Conservation (phyloP, 1,140 invertebrate genomes). For the Aphidius gifuensis region DNA sequence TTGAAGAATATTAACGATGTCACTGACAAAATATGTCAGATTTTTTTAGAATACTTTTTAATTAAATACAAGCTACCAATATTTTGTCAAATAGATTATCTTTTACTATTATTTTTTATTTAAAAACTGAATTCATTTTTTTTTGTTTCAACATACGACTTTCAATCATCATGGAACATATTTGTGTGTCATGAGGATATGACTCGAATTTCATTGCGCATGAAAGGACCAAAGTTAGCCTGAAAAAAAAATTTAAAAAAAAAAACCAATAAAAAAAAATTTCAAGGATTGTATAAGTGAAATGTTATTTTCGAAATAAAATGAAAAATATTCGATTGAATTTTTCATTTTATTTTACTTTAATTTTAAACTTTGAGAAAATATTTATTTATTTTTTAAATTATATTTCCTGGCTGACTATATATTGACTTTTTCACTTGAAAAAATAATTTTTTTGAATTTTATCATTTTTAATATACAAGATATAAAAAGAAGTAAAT, state of each 20-base stretch:
- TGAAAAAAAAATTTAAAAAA: constrained; percentile 51
- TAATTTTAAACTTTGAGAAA: too few species aligned
- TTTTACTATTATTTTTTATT: too few species aligned
- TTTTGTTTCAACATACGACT: constrained; percentile 66
- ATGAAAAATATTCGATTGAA: too few species aligned
- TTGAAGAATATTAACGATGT: too few species aligned
- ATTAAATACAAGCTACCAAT: background rate
- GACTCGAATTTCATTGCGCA: constrained; percentile 93
- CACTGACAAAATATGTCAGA: too few species aligned
- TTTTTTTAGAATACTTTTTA: background rate
- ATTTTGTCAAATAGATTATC: background rate
- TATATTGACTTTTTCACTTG: too few species aligned
- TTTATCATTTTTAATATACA: background rate
- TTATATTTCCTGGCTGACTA: too few species aligned
- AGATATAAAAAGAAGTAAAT: too few species aligned
- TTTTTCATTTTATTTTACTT: constrained; percentile 1
- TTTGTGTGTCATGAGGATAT: constrained; percentile 86
- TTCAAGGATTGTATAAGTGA: background rate
- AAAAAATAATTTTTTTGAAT: background rate
- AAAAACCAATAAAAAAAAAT: constrained; percentile 3
- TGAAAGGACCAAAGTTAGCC: constrained; percentile 79
- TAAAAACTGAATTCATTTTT: background rate
- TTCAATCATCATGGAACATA: constrained; percentile 89
- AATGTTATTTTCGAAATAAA: background rate
- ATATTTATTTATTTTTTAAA: too few species aligned